These are phyloP conservation scores for Mellilla xanthometata DNA, from an alignment of 2,888 invertebrate genomes.

Conservation along the genomic window DNA sequence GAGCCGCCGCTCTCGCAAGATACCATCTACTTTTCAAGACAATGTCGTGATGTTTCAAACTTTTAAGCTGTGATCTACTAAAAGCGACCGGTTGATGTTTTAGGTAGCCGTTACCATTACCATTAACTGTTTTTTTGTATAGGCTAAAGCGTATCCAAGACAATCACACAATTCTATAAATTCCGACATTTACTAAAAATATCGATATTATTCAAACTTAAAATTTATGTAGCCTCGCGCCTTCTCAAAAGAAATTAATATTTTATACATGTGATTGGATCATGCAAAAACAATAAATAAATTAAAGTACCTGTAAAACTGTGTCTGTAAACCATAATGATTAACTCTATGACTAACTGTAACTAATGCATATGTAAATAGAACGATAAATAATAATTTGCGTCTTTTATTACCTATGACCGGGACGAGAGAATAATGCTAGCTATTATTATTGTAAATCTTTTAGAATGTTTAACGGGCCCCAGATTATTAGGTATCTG, in stretches of 20 bases:
- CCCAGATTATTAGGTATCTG: conserved; percentile 66
- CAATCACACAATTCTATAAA: too few relatives aligned
- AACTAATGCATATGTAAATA: conserved; percentile 21
- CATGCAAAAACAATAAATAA: too few relatives aligned
- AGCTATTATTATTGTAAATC: conserved; percentile 64
- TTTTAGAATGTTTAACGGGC: conserved; percentile 66
- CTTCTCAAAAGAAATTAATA: too few relatives aligned
- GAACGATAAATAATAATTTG: conserved; percentile 40
- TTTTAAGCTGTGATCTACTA: conserved; percentile 71
- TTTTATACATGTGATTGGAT: too few relatives aligned
- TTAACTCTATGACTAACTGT: conserved; percentile 21
- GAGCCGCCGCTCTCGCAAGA: conserved; percentile 52
- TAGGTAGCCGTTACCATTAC: conserved; percentile 69
- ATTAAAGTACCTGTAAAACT: too few relatives aligned
- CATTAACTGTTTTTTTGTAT: conserved; percentile 46
- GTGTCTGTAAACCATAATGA: background rate
- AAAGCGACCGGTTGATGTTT: conserved; percentile 71
- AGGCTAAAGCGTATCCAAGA: too few relatives aligned
- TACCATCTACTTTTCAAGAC: conserved; percentile 76
- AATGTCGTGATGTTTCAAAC: conserved; percentile 78
- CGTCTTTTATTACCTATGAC: conserved; percentile 38
- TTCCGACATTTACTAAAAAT: too few relatives aligned
- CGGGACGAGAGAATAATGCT: conserved; percentile 51
- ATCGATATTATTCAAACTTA: too few relatives aligned
- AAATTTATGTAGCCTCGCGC: too few relatives aligned